phyloP scores from a whole-genome alignment of 2,113 vertebrate species.

The Phodopus roborovskii region DNA sequence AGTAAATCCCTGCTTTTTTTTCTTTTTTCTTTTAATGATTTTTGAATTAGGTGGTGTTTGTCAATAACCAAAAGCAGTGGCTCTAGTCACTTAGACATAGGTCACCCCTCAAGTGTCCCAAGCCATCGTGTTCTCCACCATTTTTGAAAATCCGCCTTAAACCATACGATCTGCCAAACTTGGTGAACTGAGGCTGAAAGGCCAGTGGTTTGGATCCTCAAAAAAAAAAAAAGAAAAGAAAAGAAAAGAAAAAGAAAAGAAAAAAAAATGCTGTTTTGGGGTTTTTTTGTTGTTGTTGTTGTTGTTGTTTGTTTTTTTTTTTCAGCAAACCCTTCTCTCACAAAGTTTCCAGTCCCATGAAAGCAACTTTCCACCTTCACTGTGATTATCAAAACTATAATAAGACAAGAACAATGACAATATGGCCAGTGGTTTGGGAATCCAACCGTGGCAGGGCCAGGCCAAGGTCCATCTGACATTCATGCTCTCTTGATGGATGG shows the following conservation, averaged over 20 bases:
- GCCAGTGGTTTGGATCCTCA: fast-evolving
- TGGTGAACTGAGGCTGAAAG: neutral
- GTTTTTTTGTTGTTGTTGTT: no score
- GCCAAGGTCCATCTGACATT: neutral
- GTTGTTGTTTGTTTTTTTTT: no score
- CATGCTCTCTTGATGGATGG: neutral
- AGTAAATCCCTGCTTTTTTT: neutral
- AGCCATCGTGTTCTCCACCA: fast-evolving
- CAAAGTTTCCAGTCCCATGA: neutral
- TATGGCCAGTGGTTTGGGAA: neutral
- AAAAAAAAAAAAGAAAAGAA: no score
- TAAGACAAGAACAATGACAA: neutral
- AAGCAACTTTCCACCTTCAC: neutral
- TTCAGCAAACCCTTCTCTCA: neutral
- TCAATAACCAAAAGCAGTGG: neutral
- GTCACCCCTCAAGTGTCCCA: fast-evolving
- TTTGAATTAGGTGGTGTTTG: neutral
- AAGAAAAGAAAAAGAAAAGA: no score
- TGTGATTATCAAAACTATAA: neutral
- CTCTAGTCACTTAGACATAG: fast-evolving
- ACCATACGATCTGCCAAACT: neutral
- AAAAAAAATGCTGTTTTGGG: no score
- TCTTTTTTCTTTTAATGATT: neutral
- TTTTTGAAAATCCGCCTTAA: neutral
- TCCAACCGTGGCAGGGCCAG: neutral